Evolutionary conservation across 2,888 invertebrate genomes (phyloP).

Genomic region (Thera obeliscata): DNA sequence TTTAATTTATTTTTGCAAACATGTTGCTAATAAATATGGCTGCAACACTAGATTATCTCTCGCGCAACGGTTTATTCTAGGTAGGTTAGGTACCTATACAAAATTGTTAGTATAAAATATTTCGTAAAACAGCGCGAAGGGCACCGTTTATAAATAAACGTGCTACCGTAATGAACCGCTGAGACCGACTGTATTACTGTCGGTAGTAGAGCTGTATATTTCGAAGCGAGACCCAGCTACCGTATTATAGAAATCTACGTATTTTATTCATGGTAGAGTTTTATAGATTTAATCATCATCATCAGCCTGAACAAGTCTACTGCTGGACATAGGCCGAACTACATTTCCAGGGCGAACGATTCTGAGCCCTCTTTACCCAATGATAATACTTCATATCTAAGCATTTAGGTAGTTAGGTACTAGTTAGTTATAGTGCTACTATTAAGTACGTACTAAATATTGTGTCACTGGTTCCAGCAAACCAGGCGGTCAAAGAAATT

Average conservation of each 20-base stretch:
- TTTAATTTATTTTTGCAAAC: background rate
- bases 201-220: background rate
- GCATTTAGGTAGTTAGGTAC: too few relatives aligned
- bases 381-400: too few relatives aligned
- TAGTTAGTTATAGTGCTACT: too few relatives aligned
- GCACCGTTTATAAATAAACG: slow-evolving; percentile 63
- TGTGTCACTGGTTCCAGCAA: too few relatives aligned
- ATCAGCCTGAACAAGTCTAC: too few relatives aligned
- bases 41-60: background rate
- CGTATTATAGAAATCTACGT: background rate
- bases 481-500: too few relatives aligned
- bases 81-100: background rate
- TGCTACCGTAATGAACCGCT: slow-evolving; percentile 49
- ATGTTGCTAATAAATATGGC: background rate
- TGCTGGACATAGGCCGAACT: too few relatives aligned
- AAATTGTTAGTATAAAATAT: slow-evolving; percentile 39
- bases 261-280: too few relatives aligned
- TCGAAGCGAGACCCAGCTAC: background rate
- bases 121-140: slow-evolving; percentile 47
- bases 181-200: slow-evolving; percentile 52
- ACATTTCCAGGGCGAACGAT: too few relatives aligned
- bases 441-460: too few relatives aligned
- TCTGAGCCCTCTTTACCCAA: too few relatives aligned
- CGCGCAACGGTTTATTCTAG: background rate
- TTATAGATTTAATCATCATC: too few relatives aligned